Percentiles rank a stretch among this genome's conserved stretches.
Evolutionary conservation across 2,888 invertebrate species (phyloP).

Genomic region (Azorinus chamasolen): DNA sequence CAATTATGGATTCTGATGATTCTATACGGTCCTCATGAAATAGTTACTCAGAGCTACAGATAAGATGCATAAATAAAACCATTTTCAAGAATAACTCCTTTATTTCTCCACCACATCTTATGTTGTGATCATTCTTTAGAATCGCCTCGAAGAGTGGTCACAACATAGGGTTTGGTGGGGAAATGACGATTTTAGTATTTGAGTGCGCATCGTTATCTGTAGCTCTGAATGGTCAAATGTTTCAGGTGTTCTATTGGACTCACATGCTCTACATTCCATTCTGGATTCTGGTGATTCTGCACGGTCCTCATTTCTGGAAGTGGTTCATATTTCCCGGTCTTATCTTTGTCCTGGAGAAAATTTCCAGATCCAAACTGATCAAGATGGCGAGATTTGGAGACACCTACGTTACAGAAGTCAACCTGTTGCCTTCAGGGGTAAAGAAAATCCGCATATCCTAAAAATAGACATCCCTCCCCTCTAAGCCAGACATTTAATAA

Average conservation of each 20-base stretch:
- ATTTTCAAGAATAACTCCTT: too few species aligned
- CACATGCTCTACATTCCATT: constrained; percentile 95
- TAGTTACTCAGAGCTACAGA: too few species aligned
- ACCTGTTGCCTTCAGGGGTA: constrained; percentile 95
- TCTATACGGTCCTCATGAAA: constrained; percentile 96
- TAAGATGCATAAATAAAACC: too few species aligned
- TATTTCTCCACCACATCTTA: too few species aligned
- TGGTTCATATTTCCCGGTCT: constrained; percentile 96
- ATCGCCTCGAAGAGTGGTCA: too few species aligned
- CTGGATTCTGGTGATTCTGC: constrained; percentile 93
- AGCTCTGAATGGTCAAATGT: too few species aligned
- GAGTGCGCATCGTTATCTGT: too few species aligned
- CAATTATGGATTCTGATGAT: constrained; percentile 95
- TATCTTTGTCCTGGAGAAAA: constrained; percentile 92
- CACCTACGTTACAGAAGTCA: constrained; percentile 95
- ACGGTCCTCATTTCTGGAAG: constrained; percentile 98
- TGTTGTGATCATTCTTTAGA: too few species aligned
- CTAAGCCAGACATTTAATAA: background rate
- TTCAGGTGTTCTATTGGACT: constrained; percentile 96
- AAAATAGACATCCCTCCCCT: background rate
- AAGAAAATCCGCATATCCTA: too few species aligned
- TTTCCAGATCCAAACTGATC: constrained; percentile 83
- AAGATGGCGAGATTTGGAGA: constrained; percentile 88
- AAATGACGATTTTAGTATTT: too few species aligned
- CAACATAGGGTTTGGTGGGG: too few species aligned